These are phyloP conservation scores for Amphiprion ocellaris DNA, from an alignment of 2,113 vertebrate species.

Conservation along the genomic window DNA sequence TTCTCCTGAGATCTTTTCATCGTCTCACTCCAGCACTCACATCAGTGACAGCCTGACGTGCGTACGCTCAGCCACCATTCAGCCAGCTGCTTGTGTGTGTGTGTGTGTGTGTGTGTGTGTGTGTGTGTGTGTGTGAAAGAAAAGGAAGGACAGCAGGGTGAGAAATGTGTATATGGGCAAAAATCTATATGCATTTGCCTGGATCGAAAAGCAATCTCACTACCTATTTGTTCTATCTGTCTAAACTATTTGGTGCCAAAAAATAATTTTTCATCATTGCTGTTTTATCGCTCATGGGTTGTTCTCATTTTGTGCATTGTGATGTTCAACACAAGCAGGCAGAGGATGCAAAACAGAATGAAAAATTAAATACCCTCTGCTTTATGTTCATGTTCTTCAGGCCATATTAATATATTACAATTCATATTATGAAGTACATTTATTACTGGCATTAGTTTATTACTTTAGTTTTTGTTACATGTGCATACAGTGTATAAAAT, in stretches of 20 bases:
- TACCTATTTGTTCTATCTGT: constrained; percentile 2
- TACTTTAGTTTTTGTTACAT: background rate
- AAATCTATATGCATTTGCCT: background rate
- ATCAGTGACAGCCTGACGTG: constrained; percentile 44
- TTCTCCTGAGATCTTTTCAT: constrained; percentile 66
- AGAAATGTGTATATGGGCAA: background rate
- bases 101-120: constrained; percentile 12
- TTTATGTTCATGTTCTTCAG: background rate
- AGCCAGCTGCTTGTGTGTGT: background rate
- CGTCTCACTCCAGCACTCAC: constrained; percentile 66
- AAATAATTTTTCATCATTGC: constrained; percentile 17
- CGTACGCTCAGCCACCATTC: constrained; percentile 18
- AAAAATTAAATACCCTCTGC: background rate
- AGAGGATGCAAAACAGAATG: background rate
- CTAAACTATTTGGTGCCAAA: constrained; percentile 14
- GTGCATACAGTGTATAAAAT: too few species aligned
- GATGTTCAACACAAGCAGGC: constrained; percentile 10
- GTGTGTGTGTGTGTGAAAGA: background rate
- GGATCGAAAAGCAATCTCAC: constrained; percentile 18
- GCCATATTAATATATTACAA: background rate
- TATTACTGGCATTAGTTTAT: background rate
- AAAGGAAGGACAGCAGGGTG: constrained; percentile 13
- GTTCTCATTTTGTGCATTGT: constrained; percentile 8
- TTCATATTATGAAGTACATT: background rate
- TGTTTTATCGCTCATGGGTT: background rate